Base-by-base conservation (phyloP, 2,888 invertebrate species). In the Synanthedon vespiformis region DNA sequence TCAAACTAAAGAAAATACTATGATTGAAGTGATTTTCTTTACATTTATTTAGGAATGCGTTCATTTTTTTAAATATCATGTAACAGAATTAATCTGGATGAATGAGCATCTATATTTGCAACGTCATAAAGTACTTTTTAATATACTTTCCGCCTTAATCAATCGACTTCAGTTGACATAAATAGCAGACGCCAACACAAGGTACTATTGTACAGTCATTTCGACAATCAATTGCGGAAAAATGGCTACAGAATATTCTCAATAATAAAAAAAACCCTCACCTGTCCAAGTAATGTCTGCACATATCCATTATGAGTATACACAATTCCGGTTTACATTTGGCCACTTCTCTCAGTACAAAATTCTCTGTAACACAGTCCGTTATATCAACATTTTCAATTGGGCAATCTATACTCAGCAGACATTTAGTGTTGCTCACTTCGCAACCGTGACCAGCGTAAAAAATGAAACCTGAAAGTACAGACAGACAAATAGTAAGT, bases 371-470 rank as follows among this genome's bases (percentile, higher is more conserved):
- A 1, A 89, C 65, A 59, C 86, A 83, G 55, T 89, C 74, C 14
- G 70, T 63, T 40, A 74, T 61, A 8, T 67, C 62, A 18, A 85
- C 86, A 16, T 80, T 69, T 53, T 81, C 75, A 2, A 62, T 60
- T 0, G 89, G 89, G 49, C 86, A 82, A 55, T 89, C 86, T 1
- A 80, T 69, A 3, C 88, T 79, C 3, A 89, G 66, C 71, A 89
- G 80, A 58, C 82, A 89, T 64, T 86, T 88, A 13, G 83, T 84
- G 51, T 86, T 86, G 54, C 77, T 74, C 4, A 88, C 59, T 59
- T 89, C 82, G 62, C 88, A 89, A 6, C 89, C 90, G 61, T 90
- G 90, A 2, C 90, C 90, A 13, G 86, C 89, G 56, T 88, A 90
- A 62, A 88, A 89, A 55, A 89, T 75, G 40, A 89, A 77, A 58